Evolutionary conservation across 1,140 invertebrate genomes (phyloP).

Genomic region (Argopecten irradians): DNA sequence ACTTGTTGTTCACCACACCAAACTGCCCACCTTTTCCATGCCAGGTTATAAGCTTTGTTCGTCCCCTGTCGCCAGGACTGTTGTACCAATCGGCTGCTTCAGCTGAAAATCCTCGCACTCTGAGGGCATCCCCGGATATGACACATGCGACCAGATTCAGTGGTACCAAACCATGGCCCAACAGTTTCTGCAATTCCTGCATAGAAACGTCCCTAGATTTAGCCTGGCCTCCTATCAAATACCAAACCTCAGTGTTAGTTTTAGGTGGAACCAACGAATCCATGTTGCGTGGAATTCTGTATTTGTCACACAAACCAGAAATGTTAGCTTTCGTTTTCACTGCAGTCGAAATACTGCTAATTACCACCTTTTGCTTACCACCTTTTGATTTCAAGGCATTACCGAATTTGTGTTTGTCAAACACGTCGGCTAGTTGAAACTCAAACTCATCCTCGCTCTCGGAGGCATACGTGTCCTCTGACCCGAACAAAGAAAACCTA

Average conservation of each 20-base stretch:
- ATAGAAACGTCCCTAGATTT: not conserved
- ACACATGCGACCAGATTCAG: not conserved
- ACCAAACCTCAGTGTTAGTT: not conserved
- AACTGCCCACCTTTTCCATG: conserved; percentile 15
- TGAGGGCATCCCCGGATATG: not conserved
- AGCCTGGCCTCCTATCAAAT: not conserved
- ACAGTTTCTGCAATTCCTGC: not conserved
- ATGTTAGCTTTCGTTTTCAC: not conserved
- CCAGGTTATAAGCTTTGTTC: not conserved
- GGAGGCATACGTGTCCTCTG: not conserved
- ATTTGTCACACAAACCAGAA: not conserved
- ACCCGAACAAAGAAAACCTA: not conserved
- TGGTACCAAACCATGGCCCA: not conserved
- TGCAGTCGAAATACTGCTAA: not conserved
- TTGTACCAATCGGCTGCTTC: not conserved
- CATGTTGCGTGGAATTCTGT: not conserved
- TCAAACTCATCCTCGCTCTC: not conserved
- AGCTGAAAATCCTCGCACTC: not conserved
- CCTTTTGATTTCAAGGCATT: not conserved
- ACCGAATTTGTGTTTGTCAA: not conserved
- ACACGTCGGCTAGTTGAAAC: not conserved
- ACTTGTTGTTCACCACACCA: not conserved
- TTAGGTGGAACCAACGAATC: not conserved
- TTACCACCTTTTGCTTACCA: not conserved
- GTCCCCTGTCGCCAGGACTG: not conserved